Percentiles rank a stretch among this genome's conserved stretches.
These are phyloP conservation scores for Dendroctonus valens DNA, from an alignment of 1,140 invertebrate species.

Conservation along the genomic window DNA sequence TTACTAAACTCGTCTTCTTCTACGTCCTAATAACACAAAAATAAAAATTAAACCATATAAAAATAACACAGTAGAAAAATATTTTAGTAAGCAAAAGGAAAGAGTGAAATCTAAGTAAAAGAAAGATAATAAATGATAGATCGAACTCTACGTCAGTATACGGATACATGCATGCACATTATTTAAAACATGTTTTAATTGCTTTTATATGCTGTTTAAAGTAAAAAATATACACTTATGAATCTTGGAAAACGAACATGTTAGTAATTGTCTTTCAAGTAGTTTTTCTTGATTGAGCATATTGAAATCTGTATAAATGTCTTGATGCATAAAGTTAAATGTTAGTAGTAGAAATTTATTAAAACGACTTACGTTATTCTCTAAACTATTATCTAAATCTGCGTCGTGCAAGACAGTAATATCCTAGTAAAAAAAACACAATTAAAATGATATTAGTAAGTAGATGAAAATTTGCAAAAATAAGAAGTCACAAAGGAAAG, in stretches of 20 bases:
- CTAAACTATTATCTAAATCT: not conserved
- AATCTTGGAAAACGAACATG: not conserved
- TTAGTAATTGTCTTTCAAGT: too few species aligned
- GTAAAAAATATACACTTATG: not conserved
- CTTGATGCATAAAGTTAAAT: too few species aligned
- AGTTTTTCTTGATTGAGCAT: too few species aligned
- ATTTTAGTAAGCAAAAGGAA: not conserved
- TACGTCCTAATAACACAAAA: constrained; percentile 9
- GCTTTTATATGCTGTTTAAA: not conserved
- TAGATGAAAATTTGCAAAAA: too few species aligned
- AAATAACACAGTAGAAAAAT: constrained; percentile 1
- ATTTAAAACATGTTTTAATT: too few species aligned
- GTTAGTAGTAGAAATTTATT: not conserved
- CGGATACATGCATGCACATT: too few species aligned
- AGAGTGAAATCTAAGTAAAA: not conserved
- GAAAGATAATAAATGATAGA: not conserved
- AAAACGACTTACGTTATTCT: constrained; percentile 6
- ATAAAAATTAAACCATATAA: constrained; percentile 10
- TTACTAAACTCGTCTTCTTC: constrained; percentile 23
- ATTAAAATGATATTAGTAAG: not conserved
- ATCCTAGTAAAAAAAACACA: constrained; percentile 4
- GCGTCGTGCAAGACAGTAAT: not conserved
- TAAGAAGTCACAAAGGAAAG: too few species aligned
- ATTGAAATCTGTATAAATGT: too few species aligned
- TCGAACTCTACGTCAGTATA: not conserved